Conservation (phyloP, 2,113 vertebrate genomes). For the Boleophthalmus pectinirostris region DNA sequence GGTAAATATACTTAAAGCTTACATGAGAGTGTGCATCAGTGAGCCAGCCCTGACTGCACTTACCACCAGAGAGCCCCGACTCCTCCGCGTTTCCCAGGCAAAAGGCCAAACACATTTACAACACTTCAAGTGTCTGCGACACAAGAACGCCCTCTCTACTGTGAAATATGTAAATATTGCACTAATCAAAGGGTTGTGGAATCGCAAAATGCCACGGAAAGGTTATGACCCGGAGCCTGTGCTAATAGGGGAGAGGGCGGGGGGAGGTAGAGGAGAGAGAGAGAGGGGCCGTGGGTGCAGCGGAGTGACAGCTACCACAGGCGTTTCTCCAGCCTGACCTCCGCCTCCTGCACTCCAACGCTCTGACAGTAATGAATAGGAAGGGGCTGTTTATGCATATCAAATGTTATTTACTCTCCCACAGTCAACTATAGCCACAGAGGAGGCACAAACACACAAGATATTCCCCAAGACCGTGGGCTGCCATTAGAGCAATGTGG, state of each 20-base stretch:
- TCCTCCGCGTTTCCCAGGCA: constrained; percentile 80
- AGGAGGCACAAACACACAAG: constrained; percentile 49
- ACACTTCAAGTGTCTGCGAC: constrained; percentile 85
- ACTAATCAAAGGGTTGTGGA: constrained; percentile 93
- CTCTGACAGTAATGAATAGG: constrained; percentile 93
- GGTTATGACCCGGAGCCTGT: constrained; percentile 90
- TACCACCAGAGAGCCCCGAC: constrained; percentile 61
- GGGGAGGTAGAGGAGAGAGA: constrained; percentile 27
- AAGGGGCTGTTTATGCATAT: constrained; percentile 87
- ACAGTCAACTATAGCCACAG: constrained; percentile 76
- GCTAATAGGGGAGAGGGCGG: constrained; percentile 83
- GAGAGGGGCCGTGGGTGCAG: constrained; percentile 48
- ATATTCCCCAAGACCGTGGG: constrained; percentile 66
- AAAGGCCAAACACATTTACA: constrained; percentile 94
- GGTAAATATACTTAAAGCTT: constrained; percentile 65
- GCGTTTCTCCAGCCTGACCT: constrained; percentile 89
- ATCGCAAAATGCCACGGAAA: constrained; percentile 90
- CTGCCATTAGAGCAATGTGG: constrained; percentile 71
- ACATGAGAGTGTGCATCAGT: constrained; percentile 38
- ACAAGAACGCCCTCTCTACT: constrained; percentile 79
- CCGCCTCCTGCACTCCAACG: constrained; percentile 86
- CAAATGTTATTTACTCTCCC: constrained; percentile 91
- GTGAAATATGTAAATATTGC: constrained; percentile 94
- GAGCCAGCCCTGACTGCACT: constrained; percentile 58
- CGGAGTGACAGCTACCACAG: constrained; percentile 93